These are phyloP conservation scores for Lordiphosa fenestrarum DNA, from an alignment of 2,888 invertebrate genomes.

Conservation along the genomic window DNA sequence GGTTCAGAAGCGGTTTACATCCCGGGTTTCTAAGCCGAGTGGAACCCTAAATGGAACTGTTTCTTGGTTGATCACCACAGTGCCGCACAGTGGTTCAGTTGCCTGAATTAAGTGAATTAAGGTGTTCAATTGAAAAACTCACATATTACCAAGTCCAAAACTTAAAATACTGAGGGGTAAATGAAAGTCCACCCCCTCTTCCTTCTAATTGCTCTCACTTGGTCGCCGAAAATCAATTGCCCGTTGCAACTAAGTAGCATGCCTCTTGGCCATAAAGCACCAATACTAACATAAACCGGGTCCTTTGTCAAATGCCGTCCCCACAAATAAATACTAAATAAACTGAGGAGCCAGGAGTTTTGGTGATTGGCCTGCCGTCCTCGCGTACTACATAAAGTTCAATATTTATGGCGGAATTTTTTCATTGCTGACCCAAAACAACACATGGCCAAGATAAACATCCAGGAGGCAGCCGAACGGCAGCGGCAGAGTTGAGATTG, in stretches of 20 bases:
- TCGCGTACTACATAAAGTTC: constrained; percentile 67
- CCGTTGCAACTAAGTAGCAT: constrained; percentile 9
- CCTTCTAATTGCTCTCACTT: no score
- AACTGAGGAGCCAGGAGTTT: constrained; percentile 26
- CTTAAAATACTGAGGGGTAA: no score
- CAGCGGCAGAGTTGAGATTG: constrained; percentile 9
- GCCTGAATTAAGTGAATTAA: no score
- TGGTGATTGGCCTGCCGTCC: constrained; percentile 37
- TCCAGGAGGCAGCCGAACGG: constrained; percentile 6
- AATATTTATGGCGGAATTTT: constrained; percentile 63
- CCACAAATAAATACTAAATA: constrained; percentile 30
- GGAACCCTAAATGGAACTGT: no score
- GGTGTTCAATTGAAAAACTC: no score
- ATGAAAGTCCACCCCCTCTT: no score
- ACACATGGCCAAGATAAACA: constrained; percentile 43
- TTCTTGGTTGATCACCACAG: no score
- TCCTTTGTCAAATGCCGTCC: constrained; percentile 35
- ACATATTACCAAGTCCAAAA: no score
- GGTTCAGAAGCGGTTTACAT: no score
- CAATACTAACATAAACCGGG: constrained; percentile 2
- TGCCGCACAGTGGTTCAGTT: no score
- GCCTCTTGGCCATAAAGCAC: constrained; percentile 10
- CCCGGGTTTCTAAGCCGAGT: no score
- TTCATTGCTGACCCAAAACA: constrained; percentile 17
- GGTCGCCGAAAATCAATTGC: no score